These are phyloP conservation scores for Syrrhaptes paradoxus DNA, from an alignment of 2,113 vertebrate species.

Conservation along the genomic window DNA sequence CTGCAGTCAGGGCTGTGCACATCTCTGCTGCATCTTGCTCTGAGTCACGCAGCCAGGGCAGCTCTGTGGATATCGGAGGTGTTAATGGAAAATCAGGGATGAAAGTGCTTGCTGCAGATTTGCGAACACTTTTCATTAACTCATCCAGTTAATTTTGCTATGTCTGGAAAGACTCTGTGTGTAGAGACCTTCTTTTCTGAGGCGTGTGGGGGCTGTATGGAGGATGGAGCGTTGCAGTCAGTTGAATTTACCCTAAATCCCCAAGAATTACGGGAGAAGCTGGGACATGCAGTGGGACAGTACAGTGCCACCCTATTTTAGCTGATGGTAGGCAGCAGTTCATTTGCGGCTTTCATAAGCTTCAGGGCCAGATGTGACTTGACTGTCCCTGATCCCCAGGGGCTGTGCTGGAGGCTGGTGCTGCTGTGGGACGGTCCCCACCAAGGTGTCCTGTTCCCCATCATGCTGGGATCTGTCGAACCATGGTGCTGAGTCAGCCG, in stretches of 20 bases:
- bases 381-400: neutral
- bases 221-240: neutral
- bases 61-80: neutral
- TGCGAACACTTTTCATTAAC: neutral
- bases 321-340: neutral
- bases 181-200: neutral
- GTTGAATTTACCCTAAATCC: neutral
- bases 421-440: rapidly evolving
- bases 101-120: neutral
- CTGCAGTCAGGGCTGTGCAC: neutral
- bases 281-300: neutral
- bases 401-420: neutral
- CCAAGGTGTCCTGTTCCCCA: rapidly evolving
- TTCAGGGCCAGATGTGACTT: rapidly evolving
- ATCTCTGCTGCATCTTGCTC: neutral
- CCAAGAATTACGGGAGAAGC: neutral
- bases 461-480: neutral
- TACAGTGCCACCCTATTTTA: neutral
- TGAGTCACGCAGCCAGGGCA: neutral
- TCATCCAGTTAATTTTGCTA: neutral
- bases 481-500: neutral
- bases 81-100: slow-evolving; percentile 15
- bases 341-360: neutral
- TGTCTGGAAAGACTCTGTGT: neutral
- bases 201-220: neutral